These are phyloP conservation scores for Rhinogobio ventralis DNA, from an alignment of 2,797 vertebrate genomes.

Conservation along the genomic window DNA sequence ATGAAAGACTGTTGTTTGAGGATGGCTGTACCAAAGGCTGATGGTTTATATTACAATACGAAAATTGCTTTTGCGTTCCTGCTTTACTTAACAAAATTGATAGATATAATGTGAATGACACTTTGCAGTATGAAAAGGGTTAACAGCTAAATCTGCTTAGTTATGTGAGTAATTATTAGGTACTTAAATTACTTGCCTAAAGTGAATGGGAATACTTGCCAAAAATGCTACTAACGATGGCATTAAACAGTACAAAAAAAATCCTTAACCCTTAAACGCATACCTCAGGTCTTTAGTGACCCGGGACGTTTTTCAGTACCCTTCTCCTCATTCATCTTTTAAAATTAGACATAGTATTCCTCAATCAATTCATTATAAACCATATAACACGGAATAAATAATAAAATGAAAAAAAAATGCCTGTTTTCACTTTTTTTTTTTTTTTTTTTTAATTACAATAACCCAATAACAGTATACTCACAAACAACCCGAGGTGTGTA, in stretches of 20 bases:
- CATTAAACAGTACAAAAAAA: not conserved
- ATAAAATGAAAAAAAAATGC: too few relatives aligned
- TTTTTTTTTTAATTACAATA: too few relatives aligned
- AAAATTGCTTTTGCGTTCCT: not conserved
- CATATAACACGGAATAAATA: too few relatives aligned
- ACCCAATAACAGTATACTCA: too few relatives aligned
- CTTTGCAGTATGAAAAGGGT: not conserved
- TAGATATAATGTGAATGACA: not conserved
- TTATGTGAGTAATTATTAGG: not conserved
- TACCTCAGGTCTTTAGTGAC: too few relatives aligned
- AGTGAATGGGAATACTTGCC: not conserved
- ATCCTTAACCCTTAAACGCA: too few relatives aligned
- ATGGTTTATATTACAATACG: not conserved
- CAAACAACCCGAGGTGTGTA: too few relatives aligned
- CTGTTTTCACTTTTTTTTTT: too few relatives aligned
- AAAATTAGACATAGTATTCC: too few relatives aligned
- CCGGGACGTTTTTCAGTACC: too few relatives aligned
- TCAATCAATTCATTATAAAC: too few relatives aligned
- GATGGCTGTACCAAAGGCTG: slow-evolving; percentile 12
- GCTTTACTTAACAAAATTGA: not conserved
- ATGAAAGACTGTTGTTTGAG: slow-evolving; percentile 26
- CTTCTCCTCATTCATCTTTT: too few relatives aligned
- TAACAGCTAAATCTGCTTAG: not conserved
- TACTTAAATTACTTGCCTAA: not conserved
- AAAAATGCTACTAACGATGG: not conserved